Evolutionary conservation across 2,888 invertebrate genomes (phyloP).

Genomic region (Brachypalpus laphriformis): DNA sequence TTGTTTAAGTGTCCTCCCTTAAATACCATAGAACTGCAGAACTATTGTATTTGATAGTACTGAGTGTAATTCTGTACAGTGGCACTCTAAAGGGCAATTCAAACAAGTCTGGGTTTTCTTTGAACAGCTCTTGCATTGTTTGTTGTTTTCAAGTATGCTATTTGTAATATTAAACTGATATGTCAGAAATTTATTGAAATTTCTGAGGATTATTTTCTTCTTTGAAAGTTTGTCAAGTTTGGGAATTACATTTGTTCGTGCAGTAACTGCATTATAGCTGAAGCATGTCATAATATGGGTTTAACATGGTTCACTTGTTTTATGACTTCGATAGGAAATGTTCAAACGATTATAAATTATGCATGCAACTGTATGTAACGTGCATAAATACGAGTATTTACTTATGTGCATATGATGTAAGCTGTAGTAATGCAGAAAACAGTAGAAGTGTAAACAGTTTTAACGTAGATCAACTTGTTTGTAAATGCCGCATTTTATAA

Average conservation of each 20-base stretch:
- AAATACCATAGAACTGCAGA: neutral
- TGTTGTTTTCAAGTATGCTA: slow-evolving; percentile 19
- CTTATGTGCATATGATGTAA: no score
- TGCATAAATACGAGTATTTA: no score
- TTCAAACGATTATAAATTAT: no score
- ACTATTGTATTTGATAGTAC: slow-evolving; percentile 27
- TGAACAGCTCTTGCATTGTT: slow-evolving; percentile 12
- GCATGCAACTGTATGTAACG: no score
- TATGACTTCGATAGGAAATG: no score
- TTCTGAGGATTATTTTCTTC: neutral
- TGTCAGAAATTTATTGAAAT: slow-evolving; percentile 23
- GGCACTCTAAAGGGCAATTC: slow-evolving; percentile 23
- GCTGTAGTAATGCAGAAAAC: no score
- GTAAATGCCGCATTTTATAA: no score
- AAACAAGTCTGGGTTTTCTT: slow-evolving; percentile 24
- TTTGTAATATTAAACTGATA: slow-evolving; percentile 27
- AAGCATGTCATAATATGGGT: neutral
- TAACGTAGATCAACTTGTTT: no score
- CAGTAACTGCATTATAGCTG: neutral
- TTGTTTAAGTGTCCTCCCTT: slow-evolving; percentile 1
- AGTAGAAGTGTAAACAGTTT: no score
- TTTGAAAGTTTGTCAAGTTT: slow-evolving; percentile 10
- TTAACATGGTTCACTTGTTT: neutral
- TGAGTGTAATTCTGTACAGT: slow-evolving; percentile 5
- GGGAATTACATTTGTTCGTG: neutral